phyloP scores from a whole-genome alignment of 2,888 invertebrate genomes.

The Gymnosoma rotundatum region DNA sequence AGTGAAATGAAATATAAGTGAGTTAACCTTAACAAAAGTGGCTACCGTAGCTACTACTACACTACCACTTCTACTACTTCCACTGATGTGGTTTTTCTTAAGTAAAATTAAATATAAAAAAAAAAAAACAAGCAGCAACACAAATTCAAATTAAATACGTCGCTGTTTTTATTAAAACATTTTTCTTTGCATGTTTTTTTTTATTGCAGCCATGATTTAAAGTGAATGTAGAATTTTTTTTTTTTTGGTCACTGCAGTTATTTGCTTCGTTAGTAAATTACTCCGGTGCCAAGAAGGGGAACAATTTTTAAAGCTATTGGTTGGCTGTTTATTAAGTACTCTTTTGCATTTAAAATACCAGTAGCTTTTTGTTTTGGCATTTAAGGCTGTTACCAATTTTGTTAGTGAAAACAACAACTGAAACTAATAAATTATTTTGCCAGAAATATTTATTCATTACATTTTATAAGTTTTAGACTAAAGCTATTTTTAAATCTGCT shows the following conservation, averaged over 20 bases:
- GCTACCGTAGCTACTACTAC: slow-evolving; percentile 62
- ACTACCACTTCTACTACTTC: slow-evolving; percentile 52
- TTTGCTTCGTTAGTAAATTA: slow-evolving; percentile 19
- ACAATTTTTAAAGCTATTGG: slow-evolving; percentile 30
- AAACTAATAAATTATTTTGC: slow-evolving; percentile 57
- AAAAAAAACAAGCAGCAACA: not conserved
- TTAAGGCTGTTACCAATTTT: slow-evolving; percentile 79
- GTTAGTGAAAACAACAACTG: slow-evolving; percentile 75
- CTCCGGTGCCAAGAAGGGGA: not conserved
- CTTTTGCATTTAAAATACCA: slow-evolving; percentile 74
- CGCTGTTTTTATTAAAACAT: slow-evolving; percentile 52
- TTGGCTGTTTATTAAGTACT: slow-evolving; percentile 7
- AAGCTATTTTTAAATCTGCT: not conserved
- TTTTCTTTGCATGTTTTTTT: slow-evolving; percentile 24
- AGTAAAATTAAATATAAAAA: not conserved
- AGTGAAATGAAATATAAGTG: slow-evolving; percentile 63
- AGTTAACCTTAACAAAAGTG: slow-evolving; percentile 66
- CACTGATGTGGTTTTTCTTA: slow-evolving; percentile 59
- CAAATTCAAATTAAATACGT: slow-evolving; percentile 25
- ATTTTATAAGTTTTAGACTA: slow-evolving; percentile 3
- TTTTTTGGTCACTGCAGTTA: not conserved
- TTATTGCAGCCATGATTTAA: slow-evolving; percentile 28
- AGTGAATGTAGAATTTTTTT: slow-evolving; percentile 17
- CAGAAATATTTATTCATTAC: slow-evolving; percentile 35
- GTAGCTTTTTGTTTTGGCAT: slow-evolving; percentile 79